Conservation (phyloP, 92 coral and sea anemone genomes). For the Porites evermanni region DNA sequence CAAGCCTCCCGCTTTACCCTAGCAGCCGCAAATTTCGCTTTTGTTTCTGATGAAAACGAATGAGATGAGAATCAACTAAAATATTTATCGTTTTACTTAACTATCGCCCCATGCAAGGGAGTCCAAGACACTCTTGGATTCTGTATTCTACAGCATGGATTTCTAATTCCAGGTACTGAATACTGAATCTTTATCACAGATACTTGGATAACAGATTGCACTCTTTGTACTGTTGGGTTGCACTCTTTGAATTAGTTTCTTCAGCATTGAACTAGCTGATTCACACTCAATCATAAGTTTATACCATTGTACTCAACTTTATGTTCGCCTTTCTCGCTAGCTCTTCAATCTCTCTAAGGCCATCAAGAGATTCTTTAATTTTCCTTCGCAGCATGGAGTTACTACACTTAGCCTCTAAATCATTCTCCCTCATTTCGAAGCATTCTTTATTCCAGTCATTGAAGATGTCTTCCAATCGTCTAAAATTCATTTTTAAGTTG, state of each 20-base stretch:
- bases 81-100: too few species aligned
- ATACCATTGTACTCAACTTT: slow-evolving; percentile 2
- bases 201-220: too few species aligned
- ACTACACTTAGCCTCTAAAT: not conserved
- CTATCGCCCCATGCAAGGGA: too few species aligned
- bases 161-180: too few species aligned
- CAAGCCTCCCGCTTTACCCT: too few species aligned
- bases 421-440: slow-evolving; percentile 2
- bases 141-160: too few species aligned
- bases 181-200: too few species aligned
- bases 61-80: too few species aligned
- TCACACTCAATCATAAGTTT: not conserved
- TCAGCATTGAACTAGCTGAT: not conserved
- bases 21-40: too few species aligned
- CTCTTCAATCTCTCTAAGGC: slow-evolving; percentile 21
- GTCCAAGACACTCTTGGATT: too few species aligned
- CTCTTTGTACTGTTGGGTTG: too few species aligned
- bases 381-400: not conserved
- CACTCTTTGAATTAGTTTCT: not conserved
- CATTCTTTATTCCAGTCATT: slow-evolving; percentile 27
- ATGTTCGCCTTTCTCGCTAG: not conserved
- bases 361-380: slow-evolving; percentile 6
- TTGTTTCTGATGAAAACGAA: too few species aligned
- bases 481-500: slow-evolving; percentile 8
- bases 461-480: slow-evolving; percentile 21